Conservation (phyloP, 2,888 invertebrate species). For the Colletes collaris region DNA sequence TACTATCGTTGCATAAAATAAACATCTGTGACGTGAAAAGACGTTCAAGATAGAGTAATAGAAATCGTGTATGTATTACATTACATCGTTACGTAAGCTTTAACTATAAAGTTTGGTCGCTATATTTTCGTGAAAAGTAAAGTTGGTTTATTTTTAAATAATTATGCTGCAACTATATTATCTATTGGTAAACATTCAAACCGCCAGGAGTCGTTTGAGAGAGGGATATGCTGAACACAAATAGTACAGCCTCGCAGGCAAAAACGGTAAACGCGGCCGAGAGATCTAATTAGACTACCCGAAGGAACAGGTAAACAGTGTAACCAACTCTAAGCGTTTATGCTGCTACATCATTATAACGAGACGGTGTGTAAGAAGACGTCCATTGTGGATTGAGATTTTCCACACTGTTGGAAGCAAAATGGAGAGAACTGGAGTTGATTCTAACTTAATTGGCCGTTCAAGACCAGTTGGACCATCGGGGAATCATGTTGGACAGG, state of each 20-base stretch:
- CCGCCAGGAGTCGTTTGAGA: constrained; percentile 14
- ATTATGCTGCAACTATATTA: constrained; percentile 24
- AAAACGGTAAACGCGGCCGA: constrained; percentile 21
- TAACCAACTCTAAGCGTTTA: constrained; percentile 12
- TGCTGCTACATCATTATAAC: neutral
- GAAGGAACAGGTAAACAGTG: constrained; percentile 21
- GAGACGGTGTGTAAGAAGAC: neutral
- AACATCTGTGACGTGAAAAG: no score
- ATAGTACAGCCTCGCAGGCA: constrained; percentile 3
- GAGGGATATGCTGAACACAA: constrained; percentile 6
- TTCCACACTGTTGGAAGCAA: no score
- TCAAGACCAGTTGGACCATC: no score
- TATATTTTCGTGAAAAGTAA: no score
- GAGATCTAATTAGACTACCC: constrained; percentile 43
- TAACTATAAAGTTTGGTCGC: no score
- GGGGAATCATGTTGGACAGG: no score
- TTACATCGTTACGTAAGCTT: no score
- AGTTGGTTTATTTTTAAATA: neutral
- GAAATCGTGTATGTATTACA: no score
- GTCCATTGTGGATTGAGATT: neutral
- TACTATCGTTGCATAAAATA: no score
- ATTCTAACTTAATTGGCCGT: no score
- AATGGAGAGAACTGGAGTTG: no score
- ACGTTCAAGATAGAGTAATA: no score
- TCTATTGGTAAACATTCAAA: constrained; percentile 45